Evolutionary conservation across 1,140 invertebrate species (phyloP).

Genomic region (Euura lappo): DNA sequence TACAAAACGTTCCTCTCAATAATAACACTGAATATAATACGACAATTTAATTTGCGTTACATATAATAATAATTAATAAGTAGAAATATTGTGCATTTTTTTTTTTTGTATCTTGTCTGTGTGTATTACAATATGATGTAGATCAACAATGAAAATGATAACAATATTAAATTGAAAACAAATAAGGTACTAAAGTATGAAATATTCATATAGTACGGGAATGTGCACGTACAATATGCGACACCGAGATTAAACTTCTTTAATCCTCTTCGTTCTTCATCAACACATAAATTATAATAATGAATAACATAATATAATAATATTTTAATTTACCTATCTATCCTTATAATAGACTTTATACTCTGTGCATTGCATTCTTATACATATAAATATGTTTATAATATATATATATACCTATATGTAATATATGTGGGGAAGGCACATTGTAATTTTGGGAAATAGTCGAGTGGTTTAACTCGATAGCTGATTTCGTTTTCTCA

Average conservation of each 20-base stretch:
- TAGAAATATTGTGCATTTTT: too few relatives aligned
- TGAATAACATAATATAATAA: constrained; percentile 1
- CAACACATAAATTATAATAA: constrained; percentile 1
- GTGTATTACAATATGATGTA: too few relatives aligned
- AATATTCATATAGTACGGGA: constrained; percentile 16
- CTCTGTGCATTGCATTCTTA: constrained; percentile 11
- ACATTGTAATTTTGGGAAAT: constrained; percentile 16
- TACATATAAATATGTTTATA: too few relatives aligned
- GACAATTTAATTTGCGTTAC: too few relatives aligned
- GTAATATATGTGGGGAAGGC: constrained; percentile 18
- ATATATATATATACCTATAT: constrained; percentile 13
- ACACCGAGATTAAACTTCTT: neutral
- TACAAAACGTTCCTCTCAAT: too few relatives aligned
- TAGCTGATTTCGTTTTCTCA: constrained; percentile 21
- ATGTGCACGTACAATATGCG: neutral
- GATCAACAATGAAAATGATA: too few relatives aligned
- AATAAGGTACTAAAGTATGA: constrained; percentile 6
- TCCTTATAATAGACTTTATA: constrained; percentile 16
- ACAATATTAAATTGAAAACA: constrained; percentile 1
- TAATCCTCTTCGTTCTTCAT: neutral
- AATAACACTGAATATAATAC: too few relatives aligned
- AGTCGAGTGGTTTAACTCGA: neutral
- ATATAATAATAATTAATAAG: too few relatives aligned
- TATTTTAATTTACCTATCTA: constrained; percentile 8
- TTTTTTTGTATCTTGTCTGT: too few relatives aligned